Conservation (phyloP, 2,113 vertebrate species). For the Bucco capensis region DNA sequence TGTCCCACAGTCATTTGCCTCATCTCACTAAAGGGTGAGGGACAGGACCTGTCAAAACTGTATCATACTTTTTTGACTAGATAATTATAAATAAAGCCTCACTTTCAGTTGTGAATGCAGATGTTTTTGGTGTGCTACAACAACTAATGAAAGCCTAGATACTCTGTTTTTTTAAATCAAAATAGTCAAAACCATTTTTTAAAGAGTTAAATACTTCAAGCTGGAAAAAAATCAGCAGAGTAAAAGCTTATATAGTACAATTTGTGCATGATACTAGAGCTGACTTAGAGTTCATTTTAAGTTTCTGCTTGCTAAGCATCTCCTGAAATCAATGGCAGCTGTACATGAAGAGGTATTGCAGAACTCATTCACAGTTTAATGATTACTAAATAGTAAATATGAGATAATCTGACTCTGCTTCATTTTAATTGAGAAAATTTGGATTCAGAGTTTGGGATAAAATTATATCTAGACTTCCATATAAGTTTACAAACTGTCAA, state of each 20-base stretch:
- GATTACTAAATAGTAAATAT: background rate
- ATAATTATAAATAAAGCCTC: constrained; percentile 10
- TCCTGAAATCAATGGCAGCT: constrained; percentile 32
- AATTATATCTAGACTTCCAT: background rate
- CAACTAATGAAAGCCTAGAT: background rate
- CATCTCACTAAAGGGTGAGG: background rate
- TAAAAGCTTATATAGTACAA: background rate
- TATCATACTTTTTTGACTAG: background rate
- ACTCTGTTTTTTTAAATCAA: background rate
- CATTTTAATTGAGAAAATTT: background rate
- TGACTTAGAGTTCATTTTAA: background rate
- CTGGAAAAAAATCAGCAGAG: background rate
- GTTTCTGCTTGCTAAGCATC: background rate
- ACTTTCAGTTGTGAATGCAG: background rate
- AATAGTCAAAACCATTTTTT: background rate
- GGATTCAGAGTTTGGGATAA: background rate
- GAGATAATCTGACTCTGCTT: background rate
- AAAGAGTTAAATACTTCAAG: background rate
- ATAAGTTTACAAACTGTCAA: background rate
- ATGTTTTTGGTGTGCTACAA: background rate
- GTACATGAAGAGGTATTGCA: background rate
- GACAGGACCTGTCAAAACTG: background rate
- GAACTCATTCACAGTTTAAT: background rate
- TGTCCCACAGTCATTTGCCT: background rate
- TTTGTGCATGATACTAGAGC: background rate